phyloP scores from a whole-genome alignment of 2,113 vertebrate genomes.

The Lampris incognitus region DNA sequence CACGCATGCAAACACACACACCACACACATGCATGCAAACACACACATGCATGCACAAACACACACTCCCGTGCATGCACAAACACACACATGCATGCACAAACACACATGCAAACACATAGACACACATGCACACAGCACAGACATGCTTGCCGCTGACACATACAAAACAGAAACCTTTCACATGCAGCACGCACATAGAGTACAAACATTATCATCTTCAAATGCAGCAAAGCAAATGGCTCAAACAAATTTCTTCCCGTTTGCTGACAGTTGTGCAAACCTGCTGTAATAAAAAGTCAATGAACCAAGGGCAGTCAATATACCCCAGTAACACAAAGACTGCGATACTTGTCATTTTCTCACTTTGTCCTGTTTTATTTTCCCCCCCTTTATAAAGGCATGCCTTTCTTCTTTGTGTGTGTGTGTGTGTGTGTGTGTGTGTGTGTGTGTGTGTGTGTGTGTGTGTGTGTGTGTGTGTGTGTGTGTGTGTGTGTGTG shows the following conservation, averaged over 20 bases:
- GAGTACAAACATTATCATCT: constrained; percentile 81
- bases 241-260: constrained; percentile 80
- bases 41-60: constrained; percentile 49
- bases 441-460: no score
- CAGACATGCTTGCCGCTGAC: constrained; percentile 66
- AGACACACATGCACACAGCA: constrained; percentile 26
- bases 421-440: neutral
- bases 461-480: no score
- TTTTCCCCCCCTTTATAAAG: constrained; percentile 65
- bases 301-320: constrained; percentile 88
- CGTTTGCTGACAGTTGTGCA: constrained; percentile 84
- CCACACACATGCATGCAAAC: neutral
- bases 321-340: constrained; percentile 86
- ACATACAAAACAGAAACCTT: constrained; percentile 25
- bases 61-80: constrained; percentile 4
- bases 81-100: neutral
- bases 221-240: constrained; percentile 81
- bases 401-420: constrained; percentile 62
- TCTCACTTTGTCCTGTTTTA: constrained; percentile 53
- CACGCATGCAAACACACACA: neutral
- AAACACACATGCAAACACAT: constrained; percentile 50
- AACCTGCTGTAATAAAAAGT: constrained; percentile 93
- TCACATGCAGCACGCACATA: constrained; percentile 29
- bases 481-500: neutral
- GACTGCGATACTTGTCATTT: constrained; percentile 76